Base-by-base conservation (phyloP, 37 sponge, comb jelly and placozoan genomes). In the Theonella swinhoei region DNA sequence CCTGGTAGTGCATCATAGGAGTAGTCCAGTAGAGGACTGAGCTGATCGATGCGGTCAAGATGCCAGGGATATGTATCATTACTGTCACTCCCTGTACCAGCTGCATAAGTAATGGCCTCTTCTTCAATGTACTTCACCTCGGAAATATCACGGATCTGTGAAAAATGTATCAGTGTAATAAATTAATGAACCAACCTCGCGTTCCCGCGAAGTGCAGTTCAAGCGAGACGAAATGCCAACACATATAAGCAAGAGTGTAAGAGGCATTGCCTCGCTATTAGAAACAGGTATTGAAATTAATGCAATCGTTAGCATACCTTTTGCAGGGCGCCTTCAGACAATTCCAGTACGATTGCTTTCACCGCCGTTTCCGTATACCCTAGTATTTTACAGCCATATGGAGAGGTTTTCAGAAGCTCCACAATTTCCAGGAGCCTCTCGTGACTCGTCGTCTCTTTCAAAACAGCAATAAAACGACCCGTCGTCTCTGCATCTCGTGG, bases 1-100 rank as follows among this genome's bases (percentile, higher is more conserved):
- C 76, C 89, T 23, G 70, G 39, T 70, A 22, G 74, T n/a, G n/a
- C n/a, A n/a, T n/a, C n/a, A n/a, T n/a, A n/a, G n/a, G n/a, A n/a
- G n/a, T n/a, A n/a, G n/a, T n/a, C n/a, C n/a, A n/a, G n/a, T n/a
- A n/a, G n/a, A n/a, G n/a, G n/a, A n/a, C n/a, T n/a, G n/a, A n/a
- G n/a, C 41, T 88, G 77, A 70, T 88, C 89, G 38, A 88, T 74
- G 14, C 84, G 77, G 42, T 89, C 80, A 33, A 79, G 68, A 30
- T 83, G 43, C 89, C 84, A 83, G 68, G 40, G 80, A 11, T 79
- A 20, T 3, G 34, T n/a, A 33, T 26, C 62, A 43, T 76, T 58
- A 5, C 23, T 4, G 24, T 80, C 39, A 65, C 54, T 14, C 11
- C 54, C 54, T 7, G 54, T 17, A 47, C 14, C 14, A 0, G 77